A percentile compares a stretch with the other conserved stretches of the same genome.
phyloP scores from a whole-genome alignment of 2,888 invertebrate species.

The Ischnus inquisitorius region DNA sequence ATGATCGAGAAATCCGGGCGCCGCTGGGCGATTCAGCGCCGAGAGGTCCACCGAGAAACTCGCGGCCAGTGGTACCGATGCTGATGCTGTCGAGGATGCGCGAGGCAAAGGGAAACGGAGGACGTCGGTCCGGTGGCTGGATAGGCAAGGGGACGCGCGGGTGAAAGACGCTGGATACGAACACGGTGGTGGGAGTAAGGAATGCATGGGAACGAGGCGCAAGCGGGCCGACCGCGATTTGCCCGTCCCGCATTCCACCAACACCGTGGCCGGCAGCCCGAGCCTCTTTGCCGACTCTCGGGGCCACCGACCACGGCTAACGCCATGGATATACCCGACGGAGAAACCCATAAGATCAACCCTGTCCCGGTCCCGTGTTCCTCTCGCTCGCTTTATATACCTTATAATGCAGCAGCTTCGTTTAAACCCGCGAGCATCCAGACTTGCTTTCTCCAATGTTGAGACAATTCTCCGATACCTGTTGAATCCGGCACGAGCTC shows the following conservation, averaged over 20 bases:
- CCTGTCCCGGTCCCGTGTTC: constrained; percentile 73
- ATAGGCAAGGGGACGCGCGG: constrained; percentile 41
- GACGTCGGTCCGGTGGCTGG: constrained; percentile 70
- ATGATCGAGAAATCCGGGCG: constrained; percentile 48
- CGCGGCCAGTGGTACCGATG: constrained; percentile 61
- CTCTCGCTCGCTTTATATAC: background rate
- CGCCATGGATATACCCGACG: constrained; percentile 80
- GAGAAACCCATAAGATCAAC: constrained; percentile 78
- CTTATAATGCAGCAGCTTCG: background rate
- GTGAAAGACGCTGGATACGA: constrained; percentile 54
- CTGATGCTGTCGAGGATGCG: constrained; percentile 68
- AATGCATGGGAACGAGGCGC: constrained; percentile 84
- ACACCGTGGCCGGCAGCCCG: constrained; percentile 70
- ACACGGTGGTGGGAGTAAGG: constrained; percentile 80
- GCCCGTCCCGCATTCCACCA: constrained; percentile 79
- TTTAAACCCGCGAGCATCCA: background rate
- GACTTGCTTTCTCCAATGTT: constrained; percentile 21
- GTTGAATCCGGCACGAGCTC: background rate
- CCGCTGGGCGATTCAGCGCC: constrained; percentile 46
- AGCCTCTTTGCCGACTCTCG: constrained; percentile 78
- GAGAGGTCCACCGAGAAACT: constrained; percentile 59
- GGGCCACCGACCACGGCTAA: constrained; percentile 84
- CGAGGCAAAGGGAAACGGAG: constrained; percentile 70
- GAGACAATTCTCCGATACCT: constrained; percentile 11
- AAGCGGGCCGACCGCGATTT: constrained; percentile 85